phyloP scores from a whole-genome alignment of 2,797 vertebrate genomes.

The Pseudocheirus occidentalis region DNA sequence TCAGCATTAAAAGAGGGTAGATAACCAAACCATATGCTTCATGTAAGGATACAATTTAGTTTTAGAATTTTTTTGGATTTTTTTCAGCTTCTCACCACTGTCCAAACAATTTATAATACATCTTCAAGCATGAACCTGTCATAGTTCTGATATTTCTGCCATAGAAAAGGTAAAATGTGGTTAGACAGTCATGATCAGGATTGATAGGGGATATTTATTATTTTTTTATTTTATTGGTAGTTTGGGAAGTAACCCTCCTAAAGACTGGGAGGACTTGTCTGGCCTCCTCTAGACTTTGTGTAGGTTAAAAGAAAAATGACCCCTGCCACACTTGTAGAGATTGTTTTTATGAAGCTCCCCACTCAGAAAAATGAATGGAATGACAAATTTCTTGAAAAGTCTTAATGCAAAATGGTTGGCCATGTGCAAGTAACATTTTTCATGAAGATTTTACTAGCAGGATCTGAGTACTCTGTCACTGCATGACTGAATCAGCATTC shows the following conservation, averaged over 20 bases:
- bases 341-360: background rate
- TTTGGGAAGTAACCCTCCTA: background rate
- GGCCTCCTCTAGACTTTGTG: background rate
- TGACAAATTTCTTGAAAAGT: background rate
- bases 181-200: background rate
- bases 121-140: background rate
- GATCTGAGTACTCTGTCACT: background rate
- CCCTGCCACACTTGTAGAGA: background rate
- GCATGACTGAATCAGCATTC: background rate
- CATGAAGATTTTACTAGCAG: background rate
- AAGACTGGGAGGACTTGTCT: background rate
- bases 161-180: background rate
- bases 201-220: background rate
- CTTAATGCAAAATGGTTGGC: background rate
- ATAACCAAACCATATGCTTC: background rate
- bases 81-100: background rate
- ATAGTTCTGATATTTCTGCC: background rate
- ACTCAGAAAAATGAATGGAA: background rate
- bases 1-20: slow-evolving; percentile 18
- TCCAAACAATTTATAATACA: background rate
- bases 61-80: background rate
- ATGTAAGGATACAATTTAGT: background rate
- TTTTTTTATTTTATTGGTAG: background rate
- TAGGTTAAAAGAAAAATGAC: background rate
- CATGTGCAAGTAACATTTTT: background rate